Evolutionary conservation across 2,113 vertebrate genomes (phyloP).

Genomic region (Picathartes gymnocephalus): DNA sequence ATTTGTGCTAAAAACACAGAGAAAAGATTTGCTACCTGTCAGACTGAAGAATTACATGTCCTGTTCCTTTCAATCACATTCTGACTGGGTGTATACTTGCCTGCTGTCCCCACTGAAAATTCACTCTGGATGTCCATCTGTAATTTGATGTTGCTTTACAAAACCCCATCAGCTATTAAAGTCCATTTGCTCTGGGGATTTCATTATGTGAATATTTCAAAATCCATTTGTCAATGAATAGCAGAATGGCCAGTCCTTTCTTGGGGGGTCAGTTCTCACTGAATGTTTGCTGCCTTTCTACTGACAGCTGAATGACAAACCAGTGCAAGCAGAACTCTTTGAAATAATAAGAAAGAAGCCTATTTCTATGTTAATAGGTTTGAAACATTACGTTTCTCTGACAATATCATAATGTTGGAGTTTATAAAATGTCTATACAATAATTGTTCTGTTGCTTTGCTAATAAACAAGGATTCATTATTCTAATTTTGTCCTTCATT

Average conservation of each 20-base stretch:
- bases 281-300: neutral
- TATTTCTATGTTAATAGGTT: slow-evolving; percentile 31
- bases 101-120: neutral
- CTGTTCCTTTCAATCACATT: neutral
- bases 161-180: neutral
- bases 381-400: slow-evolving; percentile 10
- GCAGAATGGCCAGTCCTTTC: neutral
- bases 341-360: slow-evolving; percentile 13
- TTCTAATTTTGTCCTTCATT: slow-evolving; percentile 48
- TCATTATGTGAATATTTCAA: slow-evolving; percentile 39
- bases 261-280: slow-evolving; percentile 18
- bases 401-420: neutral
- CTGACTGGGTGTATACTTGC: neutral
- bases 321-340: neutral
- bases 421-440: slow-evolving; percentile 35
- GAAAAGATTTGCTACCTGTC: neutral
- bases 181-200: neutral
- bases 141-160: neutral
- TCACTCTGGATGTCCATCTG: neutral
- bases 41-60: neutral
- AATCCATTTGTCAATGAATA: slow-evolving; percentile 14
- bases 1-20: neutral
- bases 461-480: slow-evolving; percentile 44
- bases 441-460: neutral
- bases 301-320: slow-evolving; percentile 43